phyloP scores from a whole-genome alignment of 2,113 vertebrate genomes.

The Mormoops blainvillei region DNA sequence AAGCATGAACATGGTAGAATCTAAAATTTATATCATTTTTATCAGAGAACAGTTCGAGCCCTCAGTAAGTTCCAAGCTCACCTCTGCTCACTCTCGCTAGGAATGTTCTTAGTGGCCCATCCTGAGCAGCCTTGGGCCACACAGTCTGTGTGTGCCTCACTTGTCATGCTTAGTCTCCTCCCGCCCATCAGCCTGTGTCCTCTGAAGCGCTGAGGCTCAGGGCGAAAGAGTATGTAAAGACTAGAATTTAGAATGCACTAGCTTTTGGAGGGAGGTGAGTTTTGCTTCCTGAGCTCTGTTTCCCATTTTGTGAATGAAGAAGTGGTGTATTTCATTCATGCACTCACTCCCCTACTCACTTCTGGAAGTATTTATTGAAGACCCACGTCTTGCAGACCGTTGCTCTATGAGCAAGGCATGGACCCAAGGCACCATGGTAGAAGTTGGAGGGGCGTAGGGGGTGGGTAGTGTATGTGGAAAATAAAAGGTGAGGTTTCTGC shows the following conservation, averaged over 20 bases:
- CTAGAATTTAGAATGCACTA: neutral
- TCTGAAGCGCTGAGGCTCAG: neutral
- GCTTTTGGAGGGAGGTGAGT: neutral
- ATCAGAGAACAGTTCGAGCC: neutral
- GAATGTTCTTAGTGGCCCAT: neutral
- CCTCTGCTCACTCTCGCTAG: neutral
- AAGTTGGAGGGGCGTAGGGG: neutral
- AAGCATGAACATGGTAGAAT: neutral
- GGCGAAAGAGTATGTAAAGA: neutral
- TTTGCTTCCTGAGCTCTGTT: neutral
- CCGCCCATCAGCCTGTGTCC: neutral
- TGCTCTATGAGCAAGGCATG: neutral
- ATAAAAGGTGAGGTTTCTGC: neutral
- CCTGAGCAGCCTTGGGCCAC: neutral
- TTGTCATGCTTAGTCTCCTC: neutral
- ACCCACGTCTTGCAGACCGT: neutral
- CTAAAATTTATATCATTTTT: neutral
- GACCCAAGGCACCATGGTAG: neutral
- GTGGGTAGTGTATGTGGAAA: neutral
- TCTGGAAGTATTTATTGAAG: neutral
- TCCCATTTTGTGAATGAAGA: neutral
- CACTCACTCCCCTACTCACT: neutral
- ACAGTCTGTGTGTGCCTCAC: rapidly evolving
- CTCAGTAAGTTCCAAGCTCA: neutral
- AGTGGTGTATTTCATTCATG: neutral